phyloP scores from a whole-genome alignment of 1,140 invertebrate genomes.

The Euura saliciscinereae region DNA sequence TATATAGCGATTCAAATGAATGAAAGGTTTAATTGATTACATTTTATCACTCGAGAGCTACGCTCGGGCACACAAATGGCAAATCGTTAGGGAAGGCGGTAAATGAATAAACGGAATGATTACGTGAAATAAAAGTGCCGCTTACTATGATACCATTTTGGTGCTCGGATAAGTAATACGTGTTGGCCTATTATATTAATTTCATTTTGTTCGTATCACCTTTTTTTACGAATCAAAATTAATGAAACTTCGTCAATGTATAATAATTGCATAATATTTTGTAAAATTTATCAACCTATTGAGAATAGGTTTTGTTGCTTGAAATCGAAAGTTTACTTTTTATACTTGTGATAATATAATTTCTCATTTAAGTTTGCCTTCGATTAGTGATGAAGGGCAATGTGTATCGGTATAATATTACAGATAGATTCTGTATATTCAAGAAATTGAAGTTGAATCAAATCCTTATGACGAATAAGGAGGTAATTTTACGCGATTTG shows the following conservation, averaged over 20 bases:
- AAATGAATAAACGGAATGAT: background rate
- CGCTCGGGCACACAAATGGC: conserved; percentile 31
- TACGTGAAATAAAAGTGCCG: background rate
- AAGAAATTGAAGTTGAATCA: background rate
- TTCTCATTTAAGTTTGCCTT: conserved; percentile 32
- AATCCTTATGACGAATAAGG: background rate
- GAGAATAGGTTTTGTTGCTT: conserved; percentile 44
- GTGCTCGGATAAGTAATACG: conserved; percentile 36
- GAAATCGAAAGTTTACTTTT: conserved; percentile 48
- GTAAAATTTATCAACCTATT: conserved; percentile 43
- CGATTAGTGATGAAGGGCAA: background rate
- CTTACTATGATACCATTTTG: conserved; percentile 20
- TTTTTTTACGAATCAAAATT: conserved; percentile 35
- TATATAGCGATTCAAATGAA: too few species aligned
- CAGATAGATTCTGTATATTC: background rate
- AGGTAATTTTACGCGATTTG: background rate
- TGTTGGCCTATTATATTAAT: conserved; percentile 44
- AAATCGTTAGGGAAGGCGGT: background rate
- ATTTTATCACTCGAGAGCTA: conserved; percentile 40
- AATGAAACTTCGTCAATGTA: conserved; percentile 32
- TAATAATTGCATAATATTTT: conserved; percentile 34
- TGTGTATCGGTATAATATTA: conserved; percentile 7
- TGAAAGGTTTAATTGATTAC: conserved; percentile 14
- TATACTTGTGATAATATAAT: conserved; percentile 38
- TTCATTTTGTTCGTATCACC: conserved; percentile 38